Evolutionary conservation across 2,113 vertebrate genomes (phyloP).

Genomic region (Anas platyrhynchos): DNA sequence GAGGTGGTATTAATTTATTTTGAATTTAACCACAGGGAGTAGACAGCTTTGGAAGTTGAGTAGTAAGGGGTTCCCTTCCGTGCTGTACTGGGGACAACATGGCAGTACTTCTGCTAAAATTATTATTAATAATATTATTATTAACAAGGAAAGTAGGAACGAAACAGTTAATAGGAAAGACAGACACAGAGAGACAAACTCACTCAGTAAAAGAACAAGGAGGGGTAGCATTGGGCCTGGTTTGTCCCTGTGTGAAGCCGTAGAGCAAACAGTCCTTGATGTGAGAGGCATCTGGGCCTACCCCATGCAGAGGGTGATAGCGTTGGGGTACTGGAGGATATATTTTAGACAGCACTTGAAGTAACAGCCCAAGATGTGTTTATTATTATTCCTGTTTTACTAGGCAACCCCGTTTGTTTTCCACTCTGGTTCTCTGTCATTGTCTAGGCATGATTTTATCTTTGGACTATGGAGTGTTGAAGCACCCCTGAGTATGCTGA

Average conservation of each 20-base stretch:
- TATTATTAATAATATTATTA: not conserved
- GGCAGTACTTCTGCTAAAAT: not conserved
- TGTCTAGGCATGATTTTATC: not conserved
- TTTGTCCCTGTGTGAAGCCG: rapidly evolving
- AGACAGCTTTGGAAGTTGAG: not conserved
- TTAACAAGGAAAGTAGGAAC: not conserved
- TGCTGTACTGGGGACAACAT: rapidly evolving
- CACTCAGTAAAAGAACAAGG: rapidly evolving
- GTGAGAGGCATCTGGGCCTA: rapidly evolving
- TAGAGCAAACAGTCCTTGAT: not conserved
- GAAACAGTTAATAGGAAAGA: not conserved
- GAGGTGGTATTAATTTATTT: not conserved
- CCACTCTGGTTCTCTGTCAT: not conserved
- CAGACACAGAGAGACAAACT: not conserved
- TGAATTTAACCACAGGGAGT: not conserved
- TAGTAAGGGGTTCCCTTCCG: not conserved
- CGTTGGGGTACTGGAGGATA: not conserved
- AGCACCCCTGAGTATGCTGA: not conserved
- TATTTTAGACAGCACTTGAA: not conserved
- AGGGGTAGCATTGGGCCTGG: not conserved
- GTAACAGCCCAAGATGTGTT: not conserved
- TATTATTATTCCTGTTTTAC: not conserved
- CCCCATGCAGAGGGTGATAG: rapidly evolving
- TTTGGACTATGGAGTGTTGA: not conserved
- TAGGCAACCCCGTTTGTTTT: not conserved